Conservation (phyloP, 2,113 vertebrate genomes). For the Spheniscus mendiculus region DNA sequence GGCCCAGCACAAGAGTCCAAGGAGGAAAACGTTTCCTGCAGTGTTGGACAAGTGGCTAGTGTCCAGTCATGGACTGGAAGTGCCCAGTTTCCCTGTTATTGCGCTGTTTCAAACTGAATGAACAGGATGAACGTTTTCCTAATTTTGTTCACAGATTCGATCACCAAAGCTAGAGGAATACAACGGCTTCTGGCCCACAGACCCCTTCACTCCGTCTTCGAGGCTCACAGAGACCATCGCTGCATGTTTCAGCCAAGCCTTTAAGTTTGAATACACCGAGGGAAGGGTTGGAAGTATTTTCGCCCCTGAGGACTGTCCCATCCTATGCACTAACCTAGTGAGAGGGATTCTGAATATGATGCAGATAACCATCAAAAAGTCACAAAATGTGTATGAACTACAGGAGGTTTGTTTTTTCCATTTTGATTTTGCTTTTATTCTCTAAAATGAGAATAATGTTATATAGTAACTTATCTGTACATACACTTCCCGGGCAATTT, state of each 20-base stretch:
- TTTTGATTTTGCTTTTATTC: background rate
- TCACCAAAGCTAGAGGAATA: conserved; percentile 78
- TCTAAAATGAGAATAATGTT: too few species aligned
- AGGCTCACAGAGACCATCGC: conserved; percentile 73
- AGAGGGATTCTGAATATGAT: conserved; percentile 85
- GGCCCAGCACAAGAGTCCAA: accelerated
- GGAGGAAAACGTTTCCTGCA: background rate
- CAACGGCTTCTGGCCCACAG: conserved; percentile 78
- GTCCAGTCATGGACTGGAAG: background rate
- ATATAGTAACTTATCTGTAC: background rate
- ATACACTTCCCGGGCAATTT: background rate
- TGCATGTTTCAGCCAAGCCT: conserved; percentile 73
- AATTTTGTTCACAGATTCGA: conserved; percentile 65
- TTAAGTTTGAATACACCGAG: conserved; percentile 84
- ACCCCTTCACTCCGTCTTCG: conserved; percentile 48
- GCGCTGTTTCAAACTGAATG: background rate
- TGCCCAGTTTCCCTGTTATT: background rate
- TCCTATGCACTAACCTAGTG: conserved; percentile 78
- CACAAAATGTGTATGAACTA: conserved; percentile 80
- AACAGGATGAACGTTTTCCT: background rate
- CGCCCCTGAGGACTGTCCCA: conserved; percentile 70
- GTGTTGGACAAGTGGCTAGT: background rate
- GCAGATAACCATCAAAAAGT: conserved; percentile 83
- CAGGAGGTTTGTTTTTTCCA: conserved; percentile 75
- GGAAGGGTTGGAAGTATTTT: conserved; percentile 80